A percentile compares a stretch with the other conserved stretches of the same genome.
Conservation (phyloP, 2,888 invertebrate genomes). For the Euplexia lucipara region DNA sequence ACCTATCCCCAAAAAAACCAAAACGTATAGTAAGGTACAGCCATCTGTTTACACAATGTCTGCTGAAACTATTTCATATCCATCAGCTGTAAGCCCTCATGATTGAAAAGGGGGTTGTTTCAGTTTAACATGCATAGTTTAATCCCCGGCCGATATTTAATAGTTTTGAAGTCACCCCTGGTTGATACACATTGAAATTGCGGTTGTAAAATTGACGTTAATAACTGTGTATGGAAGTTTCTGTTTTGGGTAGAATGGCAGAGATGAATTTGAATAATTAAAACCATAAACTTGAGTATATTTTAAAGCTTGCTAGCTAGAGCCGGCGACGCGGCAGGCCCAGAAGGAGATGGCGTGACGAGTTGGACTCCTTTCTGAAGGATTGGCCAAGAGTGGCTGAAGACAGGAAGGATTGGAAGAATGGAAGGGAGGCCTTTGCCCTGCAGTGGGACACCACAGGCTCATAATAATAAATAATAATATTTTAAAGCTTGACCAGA, state of each 20-base stretch:
- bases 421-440: no score
- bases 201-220: conserved; percentile 16
- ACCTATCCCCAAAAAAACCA: conserved; percentile 11
- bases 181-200: conserved; percentile 32
- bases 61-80: conserved; percentile 63
- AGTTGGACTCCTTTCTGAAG: no score
- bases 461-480: no score
- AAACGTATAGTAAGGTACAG: conserved; percentile 16
- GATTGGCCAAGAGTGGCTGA: no score
- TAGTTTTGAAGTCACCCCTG: conserved; percentile 76
- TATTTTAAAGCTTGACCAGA: no score
- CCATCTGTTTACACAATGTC: conserved; percentile 57
- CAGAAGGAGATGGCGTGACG: no score
- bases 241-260: neutral
- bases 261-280: conserved; percentile 19
- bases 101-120: conserved; percentile 69
- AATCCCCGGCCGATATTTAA: conserved; percentile 77
- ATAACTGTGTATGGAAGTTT: neutral
- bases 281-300: neutral
- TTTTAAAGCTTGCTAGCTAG: no score
- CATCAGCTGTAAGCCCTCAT: conserved; percentile 62
- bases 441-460: no score
- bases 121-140: conserved; percentile 72
- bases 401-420: no score
- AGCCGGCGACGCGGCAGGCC: no score